Evolutionary conservation across 2,113 vertebrate genomes (phyloP).

Genomic region (Gasterosteus aculeatus): DNA sequence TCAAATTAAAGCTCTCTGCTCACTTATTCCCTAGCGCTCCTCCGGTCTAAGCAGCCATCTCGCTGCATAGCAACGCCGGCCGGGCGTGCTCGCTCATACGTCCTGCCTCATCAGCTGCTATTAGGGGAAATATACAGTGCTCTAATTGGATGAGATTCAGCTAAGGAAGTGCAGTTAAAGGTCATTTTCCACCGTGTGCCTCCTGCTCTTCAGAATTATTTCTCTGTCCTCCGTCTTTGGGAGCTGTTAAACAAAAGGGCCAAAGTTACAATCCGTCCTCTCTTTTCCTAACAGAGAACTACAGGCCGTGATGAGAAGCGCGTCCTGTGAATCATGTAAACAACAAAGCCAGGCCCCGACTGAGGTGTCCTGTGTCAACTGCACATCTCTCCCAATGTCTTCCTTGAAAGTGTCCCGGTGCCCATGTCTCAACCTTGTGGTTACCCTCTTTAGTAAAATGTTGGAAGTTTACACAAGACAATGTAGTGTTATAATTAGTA

Average conservation of each 20-base stretch:
- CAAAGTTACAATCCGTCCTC: constrained; percentile 90
- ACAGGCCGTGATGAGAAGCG: constrained; percentile 70
- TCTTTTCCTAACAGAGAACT: constrained; percentile 70
- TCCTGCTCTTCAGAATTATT: constrained; percentile 89
- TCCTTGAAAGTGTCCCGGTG: constrained; percentile 55
- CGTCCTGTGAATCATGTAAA: constrained; percentile 79
- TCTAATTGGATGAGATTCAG: constrained; percentile 99
- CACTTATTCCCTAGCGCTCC: constrained; percentile 99
- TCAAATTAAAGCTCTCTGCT: constrained; percentile 99
- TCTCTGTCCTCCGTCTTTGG: constrained; percentile 81
- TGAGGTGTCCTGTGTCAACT: constrained; percentile 67
- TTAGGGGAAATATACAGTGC: constrained; percentile 99
- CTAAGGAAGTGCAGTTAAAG: constrained; percentile 98
- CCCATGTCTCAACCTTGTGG: constrained; percentile 65
- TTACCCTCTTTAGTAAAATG: constrained; percentile 76
- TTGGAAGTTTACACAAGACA: constrained; percentile 61
- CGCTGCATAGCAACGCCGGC: constrained; percentile 96
- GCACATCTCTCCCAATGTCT: constrained; percentile 47
- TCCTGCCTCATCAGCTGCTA: constrained; percentile 97
- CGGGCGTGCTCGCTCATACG: constrained; percentile 96
- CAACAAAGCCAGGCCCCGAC: constrained; percentile 73
- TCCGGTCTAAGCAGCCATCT: constrained; percentile 95
- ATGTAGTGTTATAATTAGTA: constrained; percentile 65
- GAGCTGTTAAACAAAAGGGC: constrained; percentile 93
- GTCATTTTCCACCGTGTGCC: constrained; percentile 95